phyloP scores from a whole-genome alignment of 2,888 invertebrate species.

The Crocallis elinguaria region DNA sequence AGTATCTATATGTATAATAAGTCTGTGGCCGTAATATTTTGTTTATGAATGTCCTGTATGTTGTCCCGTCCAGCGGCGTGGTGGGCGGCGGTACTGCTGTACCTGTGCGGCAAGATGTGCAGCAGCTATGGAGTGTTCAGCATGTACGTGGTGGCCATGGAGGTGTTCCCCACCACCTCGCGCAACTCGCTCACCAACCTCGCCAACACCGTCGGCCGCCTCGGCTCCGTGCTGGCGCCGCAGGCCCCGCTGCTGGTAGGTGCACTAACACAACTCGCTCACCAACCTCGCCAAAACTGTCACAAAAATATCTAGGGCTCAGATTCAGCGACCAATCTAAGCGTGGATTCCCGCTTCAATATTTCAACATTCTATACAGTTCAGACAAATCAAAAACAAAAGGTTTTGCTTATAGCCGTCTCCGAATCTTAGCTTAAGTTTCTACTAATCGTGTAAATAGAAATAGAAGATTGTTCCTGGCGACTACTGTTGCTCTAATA shows the following conservation, averaged over 20 bases:
- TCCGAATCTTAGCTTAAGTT: no score
- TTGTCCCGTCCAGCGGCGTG: slow-evolving; percentile 56
- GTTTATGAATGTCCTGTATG: neutral
- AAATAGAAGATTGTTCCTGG: no score
- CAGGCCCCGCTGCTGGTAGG: slow-evolving; percentile 87
- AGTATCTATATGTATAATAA: no score
- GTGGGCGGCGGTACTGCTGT: slow-evolving; percentile 78
- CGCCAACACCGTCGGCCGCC: slow-evolving; percentile 86
- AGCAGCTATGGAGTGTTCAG: slow-evolving; percentile 88
- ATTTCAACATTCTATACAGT: no score
- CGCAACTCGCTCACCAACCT: slow-evolving; percentile 87
- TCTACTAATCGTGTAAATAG: no score
- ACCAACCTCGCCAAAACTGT: slow-evolving; percentile 87
- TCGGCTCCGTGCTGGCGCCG: slow-evolving; percentile 87
- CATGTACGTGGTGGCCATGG: slow-evolving; percentile 87
- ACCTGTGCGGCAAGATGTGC: slow-evolving; percentile 87
- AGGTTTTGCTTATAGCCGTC: no score
- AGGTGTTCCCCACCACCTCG: slow-evolving; percentile 88
- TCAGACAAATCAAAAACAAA: no score
- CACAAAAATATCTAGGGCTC: no score
- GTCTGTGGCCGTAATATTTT: neutral
- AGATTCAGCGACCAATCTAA: no score
- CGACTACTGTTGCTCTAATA: no score
- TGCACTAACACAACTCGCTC: slow-evolving; percentile 46
- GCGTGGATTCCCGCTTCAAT: no score